Evolutionary conservation across 2,113 vertebrate genomes (phyloP), one percentile per base, ranked within the genome.

Genomic region (Calidris pygmaea): DNA sequence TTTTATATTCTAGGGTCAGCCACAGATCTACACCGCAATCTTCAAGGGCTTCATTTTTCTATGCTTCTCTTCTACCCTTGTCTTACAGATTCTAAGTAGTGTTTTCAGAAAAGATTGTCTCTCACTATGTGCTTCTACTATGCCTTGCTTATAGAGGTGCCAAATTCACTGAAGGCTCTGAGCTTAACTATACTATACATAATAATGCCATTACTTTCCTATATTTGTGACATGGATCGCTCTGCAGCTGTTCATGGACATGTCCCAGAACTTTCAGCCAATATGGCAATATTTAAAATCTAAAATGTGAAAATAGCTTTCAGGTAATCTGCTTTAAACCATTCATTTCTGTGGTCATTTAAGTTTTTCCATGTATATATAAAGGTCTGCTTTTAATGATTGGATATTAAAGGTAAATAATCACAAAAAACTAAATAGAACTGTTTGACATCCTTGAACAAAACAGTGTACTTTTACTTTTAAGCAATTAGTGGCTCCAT

Each of bases 351-450:
- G 78, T 63, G 83, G 90, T 93, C 68, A 75, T 75, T 94, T 86
- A 95, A 91, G 52, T 94, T 74, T 96, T 95, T 96, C 91, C 84
- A 90, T 66, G 70, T 92, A 66, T 75, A 37, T 47, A 32, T 50
- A 48, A 89, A 70, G 55, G 80, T 72, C 70, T 95, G 85, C 78
- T 96, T 80, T 96, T 97, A 92, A 77, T 95, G 29, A 59, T 92
- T 93, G 63, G 85, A 76, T 95, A 73, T 96, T 93, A 97, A 92
- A 91, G 50, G 35, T 89, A 97, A 97, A 97, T 76, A 97, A 96
- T 89, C 78, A 82, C 62, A 62, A 95, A 52, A 95, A 79, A 29
- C 4, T 89, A 96, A 93, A 67, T 45, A 91, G 55, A 72, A 60
- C 30, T 92, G 10, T 94, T 75, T 93, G 87, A 96, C 67, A 17